phyloP scores from a whole-genome alignment of 2,113 vertebrate genomes.

The Eptesicus fuscus region DNA sequence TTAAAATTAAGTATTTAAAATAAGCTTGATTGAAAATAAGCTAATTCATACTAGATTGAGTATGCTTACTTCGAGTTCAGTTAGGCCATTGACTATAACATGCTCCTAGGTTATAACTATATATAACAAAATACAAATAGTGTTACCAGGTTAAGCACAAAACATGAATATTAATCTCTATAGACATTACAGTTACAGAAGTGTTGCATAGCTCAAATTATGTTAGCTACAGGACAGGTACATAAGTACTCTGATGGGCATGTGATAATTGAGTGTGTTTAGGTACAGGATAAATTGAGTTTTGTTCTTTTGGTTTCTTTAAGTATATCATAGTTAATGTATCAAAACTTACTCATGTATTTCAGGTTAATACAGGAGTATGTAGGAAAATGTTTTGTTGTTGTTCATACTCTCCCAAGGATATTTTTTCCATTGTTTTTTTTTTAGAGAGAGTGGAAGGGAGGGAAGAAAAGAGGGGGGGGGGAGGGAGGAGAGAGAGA shows the following conservation, averaged over 20 bases:
- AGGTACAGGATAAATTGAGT: not conserved
- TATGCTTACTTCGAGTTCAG: not conserved
- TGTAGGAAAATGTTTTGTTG: not conserved
- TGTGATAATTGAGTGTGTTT: not conserved
- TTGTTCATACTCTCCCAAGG: too few relatives aligned
- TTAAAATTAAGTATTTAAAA: constrained; percentile 33
- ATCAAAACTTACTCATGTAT: not conserved
- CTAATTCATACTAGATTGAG: not conserved
- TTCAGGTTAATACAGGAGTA: not conserved
- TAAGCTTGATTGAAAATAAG: constrained; percentile 29
- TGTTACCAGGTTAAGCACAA: not conserved
- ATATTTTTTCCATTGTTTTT: too few relatives aligned
- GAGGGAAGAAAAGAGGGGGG: too few relatives aligned
- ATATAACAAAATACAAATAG: not conserved
- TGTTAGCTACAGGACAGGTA: not conserved
- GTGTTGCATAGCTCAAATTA: not conserved
- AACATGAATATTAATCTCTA: not conserved
- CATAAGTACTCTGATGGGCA: not conserved
- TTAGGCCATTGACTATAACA: not conserved
- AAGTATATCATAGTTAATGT: not conserved
- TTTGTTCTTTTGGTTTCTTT: not conserved
- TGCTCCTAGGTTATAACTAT: not conserved
- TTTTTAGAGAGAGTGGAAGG: too few relatives aligned
- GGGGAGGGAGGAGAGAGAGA: too few relatives aligned
- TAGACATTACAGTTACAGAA: not conserved